A percentile compares a stretch with the other conserved stretches of the same genome.
phyloP scores from a whole-genome alignment of 2,888 invertebrate species.

The Chymomyza amoena region DNA sequence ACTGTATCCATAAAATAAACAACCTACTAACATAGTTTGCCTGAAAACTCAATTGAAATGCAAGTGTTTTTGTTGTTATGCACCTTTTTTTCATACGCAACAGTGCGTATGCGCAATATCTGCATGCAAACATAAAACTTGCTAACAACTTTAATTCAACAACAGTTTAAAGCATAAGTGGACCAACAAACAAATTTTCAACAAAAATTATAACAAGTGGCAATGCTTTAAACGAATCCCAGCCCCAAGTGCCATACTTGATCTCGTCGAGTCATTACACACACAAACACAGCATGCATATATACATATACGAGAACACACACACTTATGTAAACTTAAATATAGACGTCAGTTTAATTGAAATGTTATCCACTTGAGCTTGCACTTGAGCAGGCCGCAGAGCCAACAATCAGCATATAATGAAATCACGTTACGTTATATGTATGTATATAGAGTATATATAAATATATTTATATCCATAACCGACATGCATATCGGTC shows the following conservation, averaged over 20 bases:
- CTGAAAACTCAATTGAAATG: neutral
- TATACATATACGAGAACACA: neutral
- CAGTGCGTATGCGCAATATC: neutral
- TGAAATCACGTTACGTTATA: neutral
- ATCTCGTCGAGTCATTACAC: neutral
- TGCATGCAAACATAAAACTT: neutral
- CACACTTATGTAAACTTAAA: slow-evolving; percentile 6
- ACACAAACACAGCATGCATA: neutral
- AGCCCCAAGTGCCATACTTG: neutral
- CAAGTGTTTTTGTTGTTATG: neutral
- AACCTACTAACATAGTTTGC: too few relatives aligned
- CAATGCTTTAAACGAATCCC: slow-evolving; percentile 10
- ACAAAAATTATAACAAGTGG: neutral
- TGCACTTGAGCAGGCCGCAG: neutral
- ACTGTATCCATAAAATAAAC: neutral
- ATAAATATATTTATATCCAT: neutral
- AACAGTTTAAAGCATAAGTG: neutral
- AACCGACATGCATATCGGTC: slow-evolving; percentile 1
- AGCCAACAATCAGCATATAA: neutral
- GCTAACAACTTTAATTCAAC: neutral
- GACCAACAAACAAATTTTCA: neutral
- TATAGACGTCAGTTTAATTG: slow-evolving; percentile 44
- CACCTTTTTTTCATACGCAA: neutral
- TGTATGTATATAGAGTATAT: neutral
- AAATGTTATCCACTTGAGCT: slow-evolving; percentile 46